These are phyloP conservation scores for Thelaira solivaga DNA, from an alignment of 2,888 invertebrate genomes.

Conservation along the genomic window DNA sequence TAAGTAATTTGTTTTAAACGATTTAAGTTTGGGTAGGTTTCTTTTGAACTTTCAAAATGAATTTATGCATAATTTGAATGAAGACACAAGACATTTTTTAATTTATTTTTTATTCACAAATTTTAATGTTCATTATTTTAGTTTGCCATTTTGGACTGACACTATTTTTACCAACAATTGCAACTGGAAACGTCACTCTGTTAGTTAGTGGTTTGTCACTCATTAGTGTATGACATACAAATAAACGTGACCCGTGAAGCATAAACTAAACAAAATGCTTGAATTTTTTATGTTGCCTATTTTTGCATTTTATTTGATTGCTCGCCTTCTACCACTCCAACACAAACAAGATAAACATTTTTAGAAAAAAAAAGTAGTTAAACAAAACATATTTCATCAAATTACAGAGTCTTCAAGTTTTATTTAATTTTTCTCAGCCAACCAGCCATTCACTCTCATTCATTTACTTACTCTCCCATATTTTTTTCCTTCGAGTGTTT, in stretches of 20 bases:
- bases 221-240: not conserved
- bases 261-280: not conserved
- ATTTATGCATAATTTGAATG: too few species aligned
- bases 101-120: not conserved
- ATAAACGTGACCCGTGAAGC: constrained; percentile 21
- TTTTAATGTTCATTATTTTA: not conserved
- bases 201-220: not conserved
- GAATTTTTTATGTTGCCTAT: not conserved
- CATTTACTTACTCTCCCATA: not conserved
- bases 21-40: too few species aligned
- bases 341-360: too few species aligned
- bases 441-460: not conserved
- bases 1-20: too few species aligned
- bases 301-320: not conserved
- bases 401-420: not conserved
- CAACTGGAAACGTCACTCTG: not conserved
- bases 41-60: too few species aligned
- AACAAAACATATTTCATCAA: not conserved
- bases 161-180: not conserved
- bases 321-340: not conserved
- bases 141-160: not conserved
- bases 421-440: not conserved
- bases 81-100: too few species aligned
- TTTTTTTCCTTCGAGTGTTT: not conserved
- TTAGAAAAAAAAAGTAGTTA: too few species aligned